Conservation (phyloP, 2,888 invertebrate genomes). For the Chouioia cunea region DNA sequence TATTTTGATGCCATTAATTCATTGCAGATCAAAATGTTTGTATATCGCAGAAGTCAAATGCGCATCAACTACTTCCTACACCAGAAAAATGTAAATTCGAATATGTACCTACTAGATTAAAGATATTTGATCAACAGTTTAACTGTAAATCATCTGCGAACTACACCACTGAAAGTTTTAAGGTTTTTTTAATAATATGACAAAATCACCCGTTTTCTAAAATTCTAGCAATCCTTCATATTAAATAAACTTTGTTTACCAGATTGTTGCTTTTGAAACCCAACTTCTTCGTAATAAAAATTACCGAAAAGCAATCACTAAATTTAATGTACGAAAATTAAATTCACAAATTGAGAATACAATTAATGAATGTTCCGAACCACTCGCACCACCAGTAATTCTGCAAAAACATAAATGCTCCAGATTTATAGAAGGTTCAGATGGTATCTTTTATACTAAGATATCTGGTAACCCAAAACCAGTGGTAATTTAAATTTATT, state of each 20-base stretch:
- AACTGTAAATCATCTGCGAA: too few species aligned
- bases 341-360: slow-evolving; percentile 81
- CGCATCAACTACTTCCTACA: too few species aligned
- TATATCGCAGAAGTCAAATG: too few species aligned
- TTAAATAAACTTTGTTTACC: slow-evolving; percentile 31
- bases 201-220: too few species aligned
- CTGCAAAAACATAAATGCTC: slow-evolving; percentile 92
- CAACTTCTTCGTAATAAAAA: slow-evolving; percentile 91
- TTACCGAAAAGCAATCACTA: slow-evolving; percentile 88
- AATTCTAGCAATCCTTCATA: too few species aligned
- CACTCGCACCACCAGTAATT: slow-evolving; percentile 88
- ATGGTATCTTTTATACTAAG: slow-evolving; percentile 92
- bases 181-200: too few species aligned
- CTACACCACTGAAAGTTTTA: too few species aligned
- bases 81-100: too few species aligned
- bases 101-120: too few species aligned
- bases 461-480: slow-evolving; percentile 93
- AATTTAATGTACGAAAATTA: slow-evolving; percentile 81
- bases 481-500: slow-evolving; percentile 70
- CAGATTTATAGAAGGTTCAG: slow-evolving; percentile 92
- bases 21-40: too few species aligned
- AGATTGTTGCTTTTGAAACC: slow-evolving; percentile 96
- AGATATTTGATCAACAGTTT: too few species aligned
- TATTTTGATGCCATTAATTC: too few species aligned
- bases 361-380: slow-evolving; percentile 81